Evolutionary conservation across 2,113 vertebrate species (phyloP).

Genomic region (Chamaea fasciata): DNA sequence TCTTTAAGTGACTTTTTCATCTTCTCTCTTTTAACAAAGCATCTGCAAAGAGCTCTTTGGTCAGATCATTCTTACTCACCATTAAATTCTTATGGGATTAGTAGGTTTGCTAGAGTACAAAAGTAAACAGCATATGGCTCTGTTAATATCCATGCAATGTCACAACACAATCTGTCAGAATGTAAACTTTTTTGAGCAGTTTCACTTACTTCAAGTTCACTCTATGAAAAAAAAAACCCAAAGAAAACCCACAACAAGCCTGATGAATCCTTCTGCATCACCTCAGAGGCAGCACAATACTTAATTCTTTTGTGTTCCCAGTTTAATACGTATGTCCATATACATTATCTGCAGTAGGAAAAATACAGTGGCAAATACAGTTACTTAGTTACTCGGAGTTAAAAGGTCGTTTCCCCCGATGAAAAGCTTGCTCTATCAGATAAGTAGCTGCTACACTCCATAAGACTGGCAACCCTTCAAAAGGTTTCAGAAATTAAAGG

Average conservation of each 20-base stretch:
- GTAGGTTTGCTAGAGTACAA: constrained; percentile 2
- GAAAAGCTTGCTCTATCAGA: constrained; percentile 43
- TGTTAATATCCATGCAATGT: constrained; percentile 12
- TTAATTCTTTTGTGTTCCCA: not conserved
- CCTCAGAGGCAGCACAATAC: not conserved
- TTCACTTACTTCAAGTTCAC: not conserved
- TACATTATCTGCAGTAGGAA: constrained; percentile 12
- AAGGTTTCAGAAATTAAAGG: constrained; percentile 53
- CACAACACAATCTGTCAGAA: constrained; percentile 29
- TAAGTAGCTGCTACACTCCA: constrained; percentile 13
- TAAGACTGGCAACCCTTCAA: constrained; percentile 59
- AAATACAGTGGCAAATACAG: constrained; percentile 9
- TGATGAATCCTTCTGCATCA: not conserved
- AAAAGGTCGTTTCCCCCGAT: constrained; percentile 48
- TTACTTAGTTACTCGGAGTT: constrained; percentile 28
- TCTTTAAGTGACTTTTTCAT: constrained; percentile 8
- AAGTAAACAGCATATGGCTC: constrained; percentile 47
- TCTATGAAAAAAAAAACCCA: not conserved
- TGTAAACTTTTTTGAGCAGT: not conserved
- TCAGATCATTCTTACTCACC: not conserved
- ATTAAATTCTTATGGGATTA: constrained; percentile 22
- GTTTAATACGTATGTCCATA: not conserved
- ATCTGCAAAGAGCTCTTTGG: constrained; percentile 6
- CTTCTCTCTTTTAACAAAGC: not conserved
- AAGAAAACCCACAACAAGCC: not conserved